A percentile compares a stretch with the other conserved stretches of the same genome.
These are phyloP conservation scores for Chloroceryle amazona DNA, from an alignment of 2,797 vertebrate genomes.

Conservation along the genomic window DNA sequence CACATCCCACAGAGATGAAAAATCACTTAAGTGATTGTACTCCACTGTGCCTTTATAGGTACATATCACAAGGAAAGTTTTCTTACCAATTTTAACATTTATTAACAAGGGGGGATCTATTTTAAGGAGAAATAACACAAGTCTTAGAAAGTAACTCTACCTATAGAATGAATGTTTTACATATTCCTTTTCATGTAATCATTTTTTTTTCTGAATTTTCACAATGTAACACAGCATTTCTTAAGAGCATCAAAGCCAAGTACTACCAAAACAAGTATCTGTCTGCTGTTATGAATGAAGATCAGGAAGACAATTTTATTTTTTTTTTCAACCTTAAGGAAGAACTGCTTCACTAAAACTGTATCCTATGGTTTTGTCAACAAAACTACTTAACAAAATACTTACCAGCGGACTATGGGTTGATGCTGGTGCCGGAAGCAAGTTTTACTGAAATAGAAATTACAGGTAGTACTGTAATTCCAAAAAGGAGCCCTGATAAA, in stretches of 20 bases:
- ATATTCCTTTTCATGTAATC: neutral
- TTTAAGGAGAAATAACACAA: neutral
- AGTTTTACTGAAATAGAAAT: neutral
- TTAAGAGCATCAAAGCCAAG: neutral
- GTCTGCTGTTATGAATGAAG: neutral
- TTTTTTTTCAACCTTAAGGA: neutral
- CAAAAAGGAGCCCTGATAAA: neutral
- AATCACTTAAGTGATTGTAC: neutral
- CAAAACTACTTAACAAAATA: neutral
- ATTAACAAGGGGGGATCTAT: neutral
- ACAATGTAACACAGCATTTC: neutral
- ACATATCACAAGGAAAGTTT: neutral
- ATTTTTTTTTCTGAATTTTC: neutral
- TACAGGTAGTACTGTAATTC: neutral
- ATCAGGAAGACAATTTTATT: neutral
- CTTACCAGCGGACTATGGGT: fast-evolving
- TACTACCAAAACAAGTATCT: neutral
- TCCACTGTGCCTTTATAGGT: neutral
- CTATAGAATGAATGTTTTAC: neutral
- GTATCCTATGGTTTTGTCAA: neutral
- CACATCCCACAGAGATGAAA: neutral
- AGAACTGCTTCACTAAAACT: neutral
- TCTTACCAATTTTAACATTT: neutral
- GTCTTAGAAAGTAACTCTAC: neutral
- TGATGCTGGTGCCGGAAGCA: neutral